A percentile compares a stretch with the other conserved stretches of the same genome.
phyloP scores from a whole-genome alignment of 2,113 vertebrate genomes.

The Climacteris rufus region DNA sequence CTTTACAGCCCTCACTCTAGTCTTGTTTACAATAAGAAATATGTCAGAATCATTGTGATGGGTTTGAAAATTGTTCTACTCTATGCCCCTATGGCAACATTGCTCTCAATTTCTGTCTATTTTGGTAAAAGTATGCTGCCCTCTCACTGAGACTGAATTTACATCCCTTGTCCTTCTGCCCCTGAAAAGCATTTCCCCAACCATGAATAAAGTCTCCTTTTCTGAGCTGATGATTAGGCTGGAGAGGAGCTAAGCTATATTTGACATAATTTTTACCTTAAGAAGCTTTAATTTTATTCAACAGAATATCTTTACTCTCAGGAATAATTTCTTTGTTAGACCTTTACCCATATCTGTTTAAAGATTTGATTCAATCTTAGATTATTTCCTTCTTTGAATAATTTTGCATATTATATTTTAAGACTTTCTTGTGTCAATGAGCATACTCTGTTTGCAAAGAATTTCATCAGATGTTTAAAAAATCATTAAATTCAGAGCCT shows the following conservation, averaged over 20 bases:
- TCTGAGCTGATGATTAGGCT: not conserved
- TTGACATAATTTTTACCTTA: not conserved
- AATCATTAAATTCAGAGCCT: not conserved
- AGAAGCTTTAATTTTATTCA: not conserved
- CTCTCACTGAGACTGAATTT: not conserved
- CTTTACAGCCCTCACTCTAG: not conserved
- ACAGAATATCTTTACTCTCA: not conserved
- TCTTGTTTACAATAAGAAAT: not conserved
- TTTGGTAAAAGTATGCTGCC: not conserved
- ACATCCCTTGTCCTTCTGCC: not conserved
- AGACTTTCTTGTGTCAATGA: not conserved
- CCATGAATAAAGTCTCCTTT: not conserved
- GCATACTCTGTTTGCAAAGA: not conserved
- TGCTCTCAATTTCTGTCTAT: not conserved
- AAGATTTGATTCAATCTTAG: not conserved
- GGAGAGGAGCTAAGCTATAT: not conserved
- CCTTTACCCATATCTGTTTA: not conserved
- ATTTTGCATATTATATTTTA: not conserved
- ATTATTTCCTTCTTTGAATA: not conserved
- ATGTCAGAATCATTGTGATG: not conserved
- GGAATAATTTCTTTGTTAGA: conserved; percentile 8
- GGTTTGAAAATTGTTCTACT: not conserved
- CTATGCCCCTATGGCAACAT: not conserved
- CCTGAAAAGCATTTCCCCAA: not conserved
- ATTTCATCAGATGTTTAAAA: not conserved